Evolutionary conservation across 2,888 invertebrate species (phyloP).

Genomic region (Mythimna pallens): DNA sequence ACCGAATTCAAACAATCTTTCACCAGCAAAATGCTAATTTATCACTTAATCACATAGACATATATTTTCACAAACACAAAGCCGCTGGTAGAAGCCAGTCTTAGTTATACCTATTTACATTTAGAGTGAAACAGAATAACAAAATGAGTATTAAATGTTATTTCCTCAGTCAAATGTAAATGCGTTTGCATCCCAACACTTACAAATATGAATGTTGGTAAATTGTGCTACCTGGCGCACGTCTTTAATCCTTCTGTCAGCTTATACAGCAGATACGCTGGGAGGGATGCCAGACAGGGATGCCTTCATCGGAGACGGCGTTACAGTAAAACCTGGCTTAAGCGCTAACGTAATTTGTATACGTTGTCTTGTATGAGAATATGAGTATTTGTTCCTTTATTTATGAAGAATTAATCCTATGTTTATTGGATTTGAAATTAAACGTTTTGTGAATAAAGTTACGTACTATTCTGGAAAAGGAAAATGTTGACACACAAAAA

Average conservation of each 20-base stretch:
- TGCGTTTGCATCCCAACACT: conserved; percentile 10
- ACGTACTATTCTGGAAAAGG: not conserved
- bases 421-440: not conserved
- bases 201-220: conserved; percentile 41
- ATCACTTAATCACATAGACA: no score
- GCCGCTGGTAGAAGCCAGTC: no score
- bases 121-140: not conserved
- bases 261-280: conserved; percentile 53
- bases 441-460: not conserved
- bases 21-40: no score
- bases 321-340: conserved; percentile 60
- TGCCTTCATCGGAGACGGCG: conserved; percentile 56
- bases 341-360: conserved; percentile 47
- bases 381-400: conserved; percentile 36
- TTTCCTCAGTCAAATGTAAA: conserved; percentile 6
- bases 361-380: conserved; percentile 32
- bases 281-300: conserved; percentile 11
- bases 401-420: conserved; percentile 13
- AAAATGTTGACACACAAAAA: not conserved
- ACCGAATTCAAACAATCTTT: no score
- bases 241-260: conserved; percentile 65
- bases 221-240: conserved; percentile 25
- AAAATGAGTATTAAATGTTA: not conserved
- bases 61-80: no score
- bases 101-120: not conserved